Evolutionary conservation across 2,888 invertebrate species (phyloP).

Genomic region (Himalopsyche kuldschensis): DNA sequence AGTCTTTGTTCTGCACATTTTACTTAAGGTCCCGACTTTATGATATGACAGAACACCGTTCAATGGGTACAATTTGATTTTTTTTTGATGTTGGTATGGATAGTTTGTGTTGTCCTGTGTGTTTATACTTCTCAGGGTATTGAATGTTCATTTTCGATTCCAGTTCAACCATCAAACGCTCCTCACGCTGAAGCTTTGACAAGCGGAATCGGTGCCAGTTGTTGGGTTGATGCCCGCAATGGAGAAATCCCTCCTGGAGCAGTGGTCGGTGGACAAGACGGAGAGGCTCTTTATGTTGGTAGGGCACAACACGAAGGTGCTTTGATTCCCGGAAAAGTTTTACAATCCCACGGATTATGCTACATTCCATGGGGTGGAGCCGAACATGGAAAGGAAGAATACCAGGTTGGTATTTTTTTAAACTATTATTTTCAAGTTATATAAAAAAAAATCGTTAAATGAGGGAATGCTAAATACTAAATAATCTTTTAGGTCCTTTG

Average conservation of each 20-base stretch:
- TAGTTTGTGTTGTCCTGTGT: background rate
- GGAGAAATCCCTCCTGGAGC: conserved; percentile 74
- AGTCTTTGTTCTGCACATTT: too few species aligned
- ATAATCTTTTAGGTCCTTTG: conserved; percentile 54
- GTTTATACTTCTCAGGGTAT: background rate
- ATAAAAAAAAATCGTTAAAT: too few species aligned
- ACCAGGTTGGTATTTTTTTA: conserved; percentile 61
- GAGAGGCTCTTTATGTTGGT: conserved; percentile 67
- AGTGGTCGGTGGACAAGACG: conserved; percentile 66
- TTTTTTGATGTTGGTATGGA: background rate
- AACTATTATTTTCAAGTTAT: too few species aligned
- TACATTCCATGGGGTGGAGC: conserved; percentile 82
- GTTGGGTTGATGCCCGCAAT: conserved; percentile 63
- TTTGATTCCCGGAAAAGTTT: conserved; percentile 78
- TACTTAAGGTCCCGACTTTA: too few species aligned
- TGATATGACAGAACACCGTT: background rate
- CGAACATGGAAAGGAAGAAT: conserved; percentile 74
- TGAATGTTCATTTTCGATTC: background rate
- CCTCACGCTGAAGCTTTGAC: conserved; percentile 40
- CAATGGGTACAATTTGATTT: background rate
- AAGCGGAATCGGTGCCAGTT: conserved; percentile 48
- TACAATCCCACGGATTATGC: conserved; percentile 74
- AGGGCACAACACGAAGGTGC: conserved; percentile 79
- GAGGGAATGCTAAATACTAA: background rate
- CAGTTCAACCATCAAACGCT: conserved; percentile 24